Base-by-base conservation (phyloP, 2,113 vertebrate species). In the Seriola dumerili region DNA sequence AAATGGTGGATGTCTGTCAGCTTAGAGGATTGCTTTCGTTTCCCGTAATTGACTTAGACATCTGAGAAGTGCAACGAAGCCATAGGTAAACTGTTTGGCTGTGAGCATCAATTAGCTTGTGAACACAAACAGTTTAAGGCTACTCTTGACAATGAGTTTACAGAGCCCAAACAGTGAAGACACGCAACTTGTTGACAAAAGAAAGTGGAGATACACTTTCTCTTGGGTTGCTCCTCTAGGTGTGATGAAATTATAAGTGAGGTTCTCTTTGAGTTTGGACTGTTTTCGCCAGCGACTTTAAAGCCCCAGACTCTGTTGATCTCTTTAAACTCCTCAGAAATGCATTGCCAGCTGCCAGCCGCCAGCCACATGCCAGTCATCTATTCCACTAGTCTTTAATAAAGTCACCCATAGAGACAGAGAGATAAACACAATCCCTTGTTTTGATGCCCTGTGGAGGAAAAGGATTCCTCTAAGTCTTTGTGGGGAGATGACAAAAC, bases 381-480 rank as follows among this genome's bases (percentile, higher is more conserved):
- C 84, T 88, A 55, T 85, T 83, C 70, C 81, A 58, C 78, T 42
- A 29, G 82, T 82, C 83, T 89, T 90, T 89, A 88, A 92, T 92
- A 90, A 90, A 93, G 89, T 90, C 80, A 19, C 55, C 82, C 89
- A 23, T 70, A 66, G 80, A 91, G 83, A 78, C 78, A 2, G 75
- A 46, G 84, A 91, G 90, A 89, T 91, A 81, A 92, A 87, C 86
- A 59, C 84, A 86, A 88, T 86, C 89, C 85, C 75, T 84, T 91
- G 77, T 90, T 90, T 83, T 91, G 87, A 86, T 89, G 83, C 78
- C 72, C 82, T 32, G 62, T 62, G 86, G 87, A 89, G 80, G 78
- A 57, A 52, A 73, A 62, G 62, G 80, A 88, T 82, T 74, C 81
- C 29, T 87, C 42, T 38, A 21, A 71, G 76, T 83, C 79, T 78